phyloP scores from a whole-genome alignment of 2,888 invertebrate genomes.

The Mayetiola destructor region DNA sequence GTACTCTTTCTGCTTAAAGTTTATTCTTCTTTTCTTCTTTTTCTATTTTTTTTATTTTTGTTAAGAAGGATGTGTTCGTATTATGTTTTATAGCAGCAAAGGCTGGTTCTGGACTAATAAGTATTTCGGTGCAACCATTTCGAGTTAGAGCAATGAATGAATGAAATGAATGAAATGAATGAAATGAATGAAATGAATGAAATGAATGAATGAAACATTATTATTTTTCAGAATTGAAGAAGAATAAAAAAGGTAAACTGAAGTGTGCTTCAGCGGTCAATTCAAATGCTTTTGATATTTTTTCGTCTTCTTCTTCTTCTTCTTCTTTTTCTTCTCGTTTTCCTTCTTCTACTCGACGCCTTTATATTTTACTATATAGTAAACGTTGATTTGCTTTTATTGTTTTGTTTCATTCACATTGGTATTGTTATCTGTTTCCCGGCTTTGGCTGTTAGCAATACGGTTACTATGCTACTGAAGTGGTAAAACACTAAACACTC shows the following conservation, averaged over 20 bases:
- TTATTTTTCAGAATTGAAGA: background rate
- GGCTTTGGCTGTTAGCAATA: too few relatives aligned
- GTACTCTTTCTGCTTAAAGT: too few relatives aligned
- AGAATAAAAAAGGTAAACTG: background rate
- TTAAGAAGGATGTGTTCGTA: too few relatives aligned
- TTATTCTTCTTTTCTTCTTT: too few relatives aligned
- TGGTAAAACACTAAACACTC: too few relatives aligned
- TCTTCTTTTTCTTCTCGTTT: background rate
- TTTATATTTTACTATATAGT: too few relatives aligned
- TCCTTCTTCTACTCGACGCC: background rate
- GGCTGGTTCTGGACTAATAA: too few relatives aligned
- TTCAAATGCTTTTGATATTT: conserved; percentile 5
- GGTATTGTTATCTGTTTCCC: background rate
- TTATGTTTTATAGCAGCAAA: too few relatives aligned
- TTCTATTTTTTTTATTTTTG: too few relatives aligned
- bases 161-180: background rate
- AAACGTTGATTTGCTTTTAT: background rate
- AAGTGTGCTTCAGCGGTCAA: conserved; percentile 12
- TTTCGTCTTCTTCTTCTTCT: background rate
- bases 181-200: background rate
- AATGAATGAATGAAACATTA: background rate
- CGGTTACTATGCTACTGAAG: too few relatives aligned
- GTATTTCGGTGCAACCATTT: background rate
- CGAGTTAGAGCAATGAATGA: background rate
- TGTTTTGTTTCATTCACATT: background rate